Evolutionary conservation across 1,140 invertebrate genomes (phyloP).

Genomic region (Sinella curviseta): DNA sequence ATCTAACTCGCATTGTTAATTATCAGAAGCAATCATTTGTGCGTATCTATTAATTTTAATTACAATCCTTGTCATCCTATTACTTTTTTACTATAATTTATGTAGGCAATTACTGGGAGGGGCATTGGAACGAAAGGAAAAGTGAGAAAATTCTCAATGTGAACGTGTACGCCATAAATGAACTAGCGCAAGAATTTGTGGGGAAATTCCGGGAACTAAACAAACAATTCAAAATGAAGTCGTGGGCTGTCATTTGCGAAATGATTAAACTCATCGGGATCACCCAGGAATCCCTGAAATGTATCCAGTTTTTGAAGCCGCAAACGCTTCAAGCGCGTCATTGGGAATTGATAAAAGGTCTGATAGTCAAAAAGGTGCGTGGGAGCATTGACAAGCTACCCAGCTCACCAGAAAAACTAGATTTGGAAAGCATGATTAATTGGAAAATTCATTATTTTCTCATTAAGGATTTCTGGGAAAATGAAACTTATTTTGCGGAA

Average conservation of each 20-base stretch:
- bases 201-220: background rate
- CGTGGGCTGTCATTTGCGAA: background rate
- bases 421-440: background rate
- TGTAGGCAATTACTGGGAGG: too few species aligned
- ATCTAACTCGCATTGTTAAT: too few species aligned
- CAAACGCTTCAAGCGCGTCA: background rate
- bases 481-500: background rate
- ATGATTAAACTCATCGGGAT: background rate
- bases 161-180: background rate
- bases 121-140: background rate
- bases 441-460: background rate
- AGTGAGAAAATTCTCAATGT: background rate
- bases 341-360: background rate
- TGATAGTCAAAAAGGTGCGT: background rate
- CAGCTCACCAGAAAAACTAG: background rate
- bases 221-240: background rate
- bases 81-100: too few species aligned
- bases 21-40: too few species aligned
- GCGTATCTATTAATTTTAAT: too few species aligned
- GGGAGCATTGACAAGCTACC: background rate
- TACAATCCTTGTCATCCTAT: too few species aligned
- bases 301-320: background rate
- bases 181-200: background rate
- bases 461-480: background rate
- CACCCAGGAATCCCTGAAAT: background rate